Conservation (phyloP, 2,113 vertebrate species). For the Ammodytes dubius region DNA sequence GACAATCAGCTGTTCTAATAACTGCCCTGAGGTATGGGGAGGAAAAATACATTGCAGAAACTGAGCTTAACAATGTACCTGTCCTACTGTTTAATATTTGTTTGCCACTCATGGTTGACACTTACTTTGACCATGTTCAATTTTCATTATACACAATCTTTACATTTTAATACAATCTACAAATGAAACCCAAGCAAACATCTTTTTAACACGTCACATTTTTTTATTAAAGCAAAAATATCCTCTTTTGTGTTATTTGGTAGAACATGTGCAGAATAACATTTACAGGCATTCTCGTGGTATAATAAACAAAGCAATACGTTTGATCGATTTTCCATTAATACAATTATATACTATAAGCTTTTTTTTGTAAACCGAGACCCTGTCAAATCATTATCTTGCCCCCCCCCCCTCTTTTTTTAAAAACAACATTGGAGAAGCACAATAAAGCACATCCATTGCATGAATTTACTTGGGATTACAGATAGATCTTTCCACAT, state of each 20-base stretch:
- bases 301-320: slow-evolving; percentile 28
- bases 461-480: slow-evolving; percentile 38
- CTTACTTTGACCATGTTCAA: background rate
- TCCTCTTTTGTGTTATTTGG: slow-evolving; percentile 60
- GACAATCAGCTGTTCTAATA: background rate
- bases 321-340: slow-evolving; percentile 1
- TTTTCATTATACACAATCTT: background rate
- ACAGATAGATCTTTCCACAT: slow-evolving; percentile 25
- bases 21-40: background rate
- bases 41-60: background rate
- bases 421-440: slow-evolving; percentile 29
- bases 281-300: slow-evolving; percentile 61
- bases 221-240: slow-evolving; percentile 77
- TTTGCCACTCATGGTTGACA: background rate
- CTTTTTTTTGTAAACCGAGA: background rate
- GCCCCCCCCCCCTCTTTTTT: slow-evolving; percentile 3
- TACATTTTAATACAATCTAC: background rate
- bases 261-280: slow-evolving; percentile 62
- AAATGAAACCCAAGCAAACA: background rate
- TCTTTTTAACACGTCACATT: slow-evolving; percentile 36
- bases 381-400: background rate
- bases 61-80: background rate
- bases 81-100: background rate
- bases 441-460: slow-evolving; percentile 31
- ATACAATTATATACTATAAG: background rate